Evolutionary conservation across 2,888 invertebrate genomes (phyloP), one percentile per base, ranked within the genome.

Genomic region (Dryomyza anilis): DNA sequence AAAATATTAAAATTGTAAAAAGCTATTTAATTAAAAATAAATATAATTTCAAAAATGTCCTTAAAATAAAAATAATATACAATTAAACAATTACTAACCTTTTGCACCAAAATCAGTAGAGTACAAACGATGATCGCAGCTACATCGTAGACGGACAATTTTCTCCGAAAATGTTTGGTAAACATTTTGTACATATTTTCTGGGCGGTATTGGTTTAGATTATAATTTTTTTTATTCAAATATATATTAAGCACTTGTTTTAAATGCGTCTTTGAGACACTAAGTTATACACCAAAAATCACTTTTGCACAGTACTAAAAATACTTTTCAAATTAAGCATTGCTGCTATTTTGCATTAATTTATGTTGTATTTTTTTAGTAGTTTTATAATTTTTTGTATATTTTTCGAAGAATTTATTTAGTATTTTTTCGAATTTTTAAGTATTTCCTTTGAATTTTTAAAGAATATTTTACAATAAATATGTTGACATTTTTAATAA

Each of bases 151-250:
- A 55, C 60, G 74, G 74, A 71, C 69, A 76, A 74, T 81, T 81
- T 82, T 79, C 82, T 78, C 69, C 83, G 80, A 76, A 78, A 81
- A 76, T 82, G 81, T 80, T 82, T 81, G 72, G 78, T 81, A 75
- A 81, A 82, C 83, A 82, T 81, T 82, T 78, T 82, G 72, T 75
- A 76, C 79, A 79, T 79, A 73, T 70, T 76, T n/a, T n/a, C n/a
- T n/a, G n/a, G n/a, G n/a, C n/a, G n/a, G n/a, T n/a, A n/a, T n/a
- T 6, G 33, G 33, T n/a, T 43, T 12, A 14, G 10, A 12, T 43
- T 7, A 43, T 14, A 8, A 14, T 43, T n/a, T 43, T 43, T 59
- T 58, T 33, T 21, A 55, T 61, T 61, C 12, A 36, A 8, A 59
- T 60, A n/a, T n/a, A 14, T 7, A 43, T 7, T 43, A 5, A 43